These are phyloP conservation scores for Chelon labrosus DNA, from an alignment of 2,797 vertebrate species.

Conservation along the genomic window DNA sequence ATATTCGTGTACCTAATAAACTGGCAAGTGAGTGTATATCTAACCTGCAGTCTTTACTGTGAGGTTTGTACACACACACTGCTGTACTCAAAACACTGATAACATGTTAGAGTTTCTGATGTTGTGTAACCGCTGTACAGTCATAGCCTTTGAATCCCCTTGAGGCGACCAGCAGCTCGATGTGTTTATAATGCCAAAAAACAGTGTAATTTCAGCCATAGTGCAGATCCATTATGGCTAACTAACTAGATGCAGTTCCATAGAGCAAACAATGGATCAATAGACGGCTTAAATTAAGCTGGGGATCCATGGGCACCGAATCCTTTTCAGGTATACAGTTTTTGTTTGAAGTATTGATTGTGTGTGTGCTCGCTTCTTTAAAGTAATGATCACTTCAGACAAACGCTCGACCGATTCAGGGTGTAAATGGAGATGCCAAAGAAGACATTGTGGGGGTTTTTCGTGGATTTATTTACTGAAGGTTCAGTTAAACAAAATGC, in stretches of 20 bases:
- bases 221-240: constrained; percentile 45
- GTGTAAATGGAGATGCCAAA: constrained; percentile 19
- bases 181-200: constrained; percentile 49
- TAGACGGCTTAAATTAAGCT: constrained; percentile 48
- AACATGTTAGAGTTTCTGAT: constrained; percentile 27
- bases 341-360: constrained; percentile 33
- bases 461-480: constrained; percentile 3
- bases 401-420: constrained; percentile 15
- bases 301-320: constrained; percentile 9
- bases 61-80: constrained; percentile 1
- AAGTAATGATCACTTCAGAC: constrained; percentile 25
- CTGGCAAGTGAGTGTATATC: no score
- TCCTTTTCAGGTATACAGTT: constrained; percentile 26
- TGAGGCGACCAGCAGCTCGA: constrained; percentile 43
- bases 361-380: neutral
- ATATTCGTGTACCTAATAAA: no score
- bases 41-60: neutral
- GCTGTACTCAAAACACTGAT: constrained; percentile 23
- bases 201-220: constrained; percentile 40
- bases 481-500: constrained; percentile 2
- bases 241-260: constrained; percentile 52
- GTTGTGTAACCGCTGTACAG: constrained; percentile 29
- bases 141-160: constrained; percentile 37
- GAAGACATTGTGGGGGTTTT: constrained; percentile 14
- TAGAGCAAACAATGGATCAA: constrained; percentile 43